Conservation (phyloP, 2,888 invertebrate genomes). For the Drosophila basisetae region DNA sequence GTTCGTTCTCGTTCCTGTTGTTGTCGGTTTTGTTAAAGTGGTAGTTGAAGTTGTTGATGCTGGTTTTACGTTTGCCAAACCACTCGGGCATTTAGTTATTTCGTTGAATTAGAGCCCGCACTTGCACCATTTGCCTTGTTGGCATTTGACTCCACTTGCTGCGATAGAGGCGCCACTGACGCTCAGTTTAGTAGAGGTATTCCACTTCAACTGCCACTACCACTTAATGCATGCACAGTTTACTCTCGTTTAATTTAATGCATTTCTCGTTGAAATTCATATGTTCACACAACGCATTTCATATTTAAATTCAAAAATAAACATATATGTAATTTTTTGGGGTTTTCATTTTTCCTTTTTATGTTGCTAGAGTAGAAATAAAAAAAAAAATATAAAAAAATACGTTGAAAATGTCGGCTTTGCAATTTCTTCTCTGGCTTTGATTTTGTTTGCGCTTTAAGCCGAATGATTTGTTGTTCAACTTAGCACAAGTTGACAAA, state of each 20-base stretch:
- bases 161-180: constrained; percentile 46
- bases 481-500: constrained; percentile 79
- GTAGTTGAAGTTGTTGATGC: constrained; percentile 7
- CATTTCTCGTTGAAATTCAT: constrained; percentile 51
- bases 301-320: constrained; percentile 20
- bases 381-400: constrained; percentile 9
- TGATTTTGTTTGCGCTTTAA: constrained; percentile 76
- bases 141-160: constrained; percentile 64
- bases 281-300: constrained; percentile 21
- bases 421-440: constrained; percentile 54
- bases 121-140: constrained; percentile 62
- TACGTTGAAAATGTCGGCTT: constrained; percentile 58
- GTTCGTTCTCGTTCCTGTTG: constrained; percentile 15
- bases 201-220: neutral
- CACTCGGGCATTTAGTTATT: constrained; percentile 74
- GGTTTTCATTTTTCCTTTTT: constrained; percentile 5
- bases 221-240: constrained; percentile 57
- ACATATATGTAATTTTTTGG: constrained; percentile 13
- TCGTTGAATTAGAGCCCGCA: constrained; percentile 68
- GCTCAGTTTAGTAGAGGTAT: neutral
- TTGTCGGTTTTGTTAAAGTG: constrained; percentile 20
- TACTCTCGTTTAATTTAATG: constrained; percentile 52
- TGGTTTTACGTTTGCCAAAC: constrained; percentile 38
- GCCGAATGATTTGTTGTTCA: constrained; percentile 79
- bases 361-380: neutral